phyloP scores from a whole-genome alignment of 2,888 invertebrate species.

The Alcis repandata region DNA sequence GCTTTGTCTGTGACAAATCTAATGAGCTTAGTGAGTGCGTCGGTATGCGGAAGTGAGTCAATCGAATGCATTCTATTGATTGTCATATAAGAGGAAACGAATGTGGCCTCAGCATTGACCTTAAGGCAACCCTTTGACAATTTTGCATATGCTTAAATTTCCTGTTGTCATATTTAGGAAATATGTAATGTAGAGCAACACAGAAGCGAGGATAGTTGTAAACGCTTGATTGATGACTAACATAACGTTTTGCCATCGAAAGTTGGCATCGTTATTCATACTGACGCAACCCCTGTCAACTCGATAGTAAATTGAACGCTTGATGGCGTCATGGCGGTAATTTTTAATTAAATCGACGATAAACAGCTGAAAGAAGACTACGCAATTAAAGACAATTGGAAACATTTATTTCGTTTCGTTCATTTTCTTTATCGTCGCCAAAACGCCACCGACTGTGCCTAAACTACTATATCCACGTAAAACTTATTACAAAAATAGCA shows the following conservation, averaged over 20 bases:
- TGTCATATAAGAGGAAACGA: slow-evolving; percentile 43
- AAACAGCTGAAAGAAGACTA: not conserved
- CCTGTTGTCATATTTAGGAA: not conserved
- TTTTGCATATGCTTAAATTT: not conserved
- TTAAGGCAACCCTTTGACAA: slow-evolving; percentile 22
- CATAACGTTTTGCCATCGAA: slow-evolving; percentile 49
- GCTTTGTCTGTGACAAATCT: slow-evolving; percentile 76
- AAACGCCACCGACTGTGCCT: not conserved
- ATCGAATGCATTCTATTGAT: slow-evolving; percentile 53
- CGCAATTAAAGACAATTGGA: not conserved
- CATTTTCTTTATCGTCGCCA: not conserved
- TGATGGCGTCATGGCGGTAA: slow-evolving; percentile 27
- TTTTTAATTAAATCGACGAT: slow-evolving; percentile 15
- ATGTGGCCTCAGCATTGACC: slow-evolving; percentile 30
- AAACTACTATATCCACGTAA: slow-evolving; percentile 11
- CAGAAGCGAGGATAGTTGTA: slow-evolving; percentile 11
- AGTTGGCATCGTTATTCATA: slow-evolving; percentile 51
- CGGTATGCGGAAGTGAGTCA: slow-evolving; percentile 51
- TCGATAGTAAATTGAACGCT: slow-evolving; percentile 42
- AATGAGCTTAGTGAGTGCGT: slow-evolving; percentile 45
- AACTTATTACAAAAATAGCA: slow-evolving; percentile 26
- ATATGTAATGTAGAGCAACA: slow-evolving; percentile 3
- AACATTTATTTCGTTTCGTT: not conserved
- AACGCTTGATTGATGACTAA: slow-evolving; percentile 48
- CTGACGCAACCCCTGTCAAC: slow-evolving; percentile 57